Conservation (phyloP, 2,888 invertebrate species). For the Ophraella communa region DNA sequence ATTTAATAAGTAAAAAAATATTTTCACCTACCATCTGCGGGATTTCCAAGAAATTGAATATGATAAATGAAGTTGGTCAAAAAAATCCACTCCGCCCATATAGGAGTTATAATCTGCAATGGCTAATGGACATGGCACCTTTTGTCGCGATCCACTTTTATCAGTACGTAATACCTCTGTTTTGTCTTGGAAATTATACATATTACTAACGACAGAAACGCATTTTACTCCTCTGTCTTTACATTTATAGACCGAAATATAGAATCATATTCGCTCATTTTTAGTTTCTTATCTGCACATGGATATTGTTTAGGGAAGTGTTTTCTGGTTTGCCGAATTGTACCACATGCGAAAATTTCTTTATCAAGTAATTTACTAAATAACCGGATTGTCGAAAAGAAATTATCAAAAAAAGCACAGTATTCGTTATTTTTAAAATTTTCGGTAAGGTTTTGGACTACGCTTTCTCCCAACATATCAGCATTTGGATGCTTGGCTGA, state of each 20-base stretch:
- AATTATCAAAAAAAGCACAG: conserved; percentile 47
- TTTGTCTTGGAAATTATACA: conserved; percentile 34
- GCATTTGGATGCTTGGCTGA: conserved; percentile 4
- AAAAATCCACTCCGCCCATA: conserved; percentile 49
- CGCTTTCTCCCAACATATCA: conserved; percentile 41
- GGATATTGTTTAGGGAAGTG: conserved; percentile 44
- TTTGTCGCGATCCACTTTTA: conserved; percentile 40
- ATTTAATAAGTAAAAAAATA: too few species aligned
- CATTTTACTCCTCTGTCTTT: conserved; percentile 46
- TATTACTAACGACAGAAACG: conserved; percentile 40
- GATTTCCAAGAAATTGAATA: too few species aligned
- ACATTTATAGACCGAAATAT: conserved; percentile 45
- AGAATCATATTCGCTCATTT: conserved; percentile 40
- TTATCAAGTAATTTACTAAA: conserved; percentile 38
- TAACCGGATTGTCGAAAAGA: conserved; percentile 46
- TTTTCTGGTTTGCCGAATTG: conserved; percentile 44
- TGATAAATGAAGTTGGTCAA: conserved; percentile 44
- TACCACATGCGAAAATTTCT: conserved; percentile 47
- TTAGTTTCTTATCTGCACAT: conserved; percentile 41
- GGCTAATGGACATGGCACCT: conserved; percentile 40
- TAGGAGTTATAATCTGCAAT: conserved; percentile 46
- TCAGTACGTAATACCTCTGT: conserved; percentile 15
- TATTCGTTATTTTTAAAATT: conserved; percentile 40
- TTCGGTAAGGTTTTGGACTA: conserved; percentile 42
- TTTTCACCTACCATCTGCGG: too few species aligned